Evolutionary conservation across 2,888 invertebrate genomes (phyloP), one percentile per base, ranked within the genome.

Genomic region (Ochropleura plecta): DNA sequence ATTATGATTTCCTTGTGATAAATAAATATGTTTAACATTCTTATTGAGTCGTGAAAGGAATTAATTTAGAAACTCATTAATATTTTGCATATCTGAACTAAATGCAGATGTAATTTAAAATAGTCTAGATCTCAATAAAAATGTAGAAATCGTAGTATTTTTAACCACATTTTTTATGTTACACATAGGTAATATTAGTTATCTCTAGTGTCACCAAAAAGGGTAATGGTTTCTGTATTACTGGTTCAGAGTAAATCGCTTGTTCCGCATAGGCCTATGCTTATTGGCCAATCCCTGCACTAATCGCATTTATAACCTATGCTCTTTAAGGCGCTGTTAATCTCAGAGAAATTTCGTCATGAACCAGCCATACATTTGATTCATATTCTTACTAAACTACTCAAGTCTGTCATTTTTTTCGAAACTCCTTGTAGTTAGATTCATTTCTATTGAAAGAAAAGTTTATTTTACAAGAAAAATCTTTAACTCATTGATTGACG

Each of bases 221-320:
- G 30, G 30, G 3, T 30, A 30, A 30, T 2, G 30, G 30, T 30
- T 30, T 30, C 1, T 30, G 30, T 30, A 2, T 16, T 49, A 49
- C 16, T 49, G 16, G 12, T 49, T 49, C 49, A 14, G 42, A 60
- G 42, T 62, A 60, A 44, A 44, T 0, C 3, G 5, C 18, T 40
- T 46, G 48, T 51, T 18, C 46, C n/a, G 42, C n/a, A 71, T 42
- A 72, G n/a, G 18, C 14, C 44, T 73, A 7, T 40, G 16, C 5
- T 63, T 8, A 79, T 66, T 66, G 49, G 65, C 20, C 12, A 72
- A 78, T 49, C 48, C 10, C 6, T 10, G 30, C 30, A 42, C n/a
- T 40, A 77, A 77, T 77, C 65, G 65, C 8, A 65, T 55, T 73
- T 78, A 66, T 55, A 73, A 66, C 78, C 60, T 44, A 16, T 79